Evolutionary conservation across 2,113 vertebrate species (phyloP).

Genomic region (Alligator mississippiensis): DNA sequence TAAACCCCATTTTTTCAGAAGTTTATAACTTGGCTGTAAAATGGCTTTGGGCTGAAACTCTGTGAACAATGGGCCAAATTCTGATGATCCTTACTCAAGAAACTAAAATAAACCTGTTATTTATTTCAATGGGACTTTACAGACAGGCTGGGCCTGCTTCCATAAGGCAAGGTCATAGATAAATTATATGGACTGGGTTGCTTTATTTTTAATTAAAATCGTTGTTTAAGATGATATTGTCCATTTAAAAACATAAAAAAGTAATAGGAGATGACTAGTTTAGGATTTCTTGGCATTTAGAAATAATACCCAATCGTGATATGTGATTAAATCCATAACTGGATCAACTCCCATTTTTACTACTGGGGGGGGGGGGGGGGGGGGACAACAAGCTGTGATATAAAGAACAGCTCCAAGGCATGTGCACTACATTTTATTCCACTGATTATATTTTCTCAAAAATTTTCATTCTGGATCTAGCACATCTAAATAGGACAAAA

Average conservation of each 20-base stretch:
- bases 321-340: conserved; percentile 37
- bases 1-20: conserved; percentile 35
- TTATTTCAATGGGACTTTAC: conserved; percentile 13
- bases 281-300: background rate
- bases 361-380: conserved; percentile 1
- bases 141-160: background rate
- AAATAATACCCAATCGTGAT: conserved; percentile 19
- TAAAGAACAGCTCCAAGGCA: conserved; percentile 20
- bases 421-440: conserved; percentile 46
- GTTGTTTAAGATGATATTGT: fast-evolving
- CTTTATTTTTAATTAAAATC: conserved; percentile 1
- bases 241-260: background rate
- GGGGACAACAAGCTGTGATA: conserved; percentile 32
- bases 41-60: conserved; percentile 26
- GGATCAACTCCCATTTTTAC: conserved; percentile 45
- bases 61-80: conserved; percentile 8
- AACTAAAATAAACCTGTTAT: background rate
- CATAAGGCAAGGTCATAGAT: background rate
- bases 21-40: conserved; percentile 42
- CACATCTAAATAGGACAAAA: conserved; percentile 21
- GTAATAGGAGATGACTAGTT: background rate
- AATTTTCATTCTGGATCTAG: conserved; percentile 52
- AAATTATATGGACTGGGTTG: background rate
- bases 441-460: conserved; percentile 63
- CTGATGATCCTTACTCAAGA: background rate